Percentiles rank a stretch among this genome's conserved stretches.
These are phyloP conservation scores for Pelodytes ibericus DNA, from an alignment of 2,797 vertebrate genomes.

Conservation along the genomic window DNA sequence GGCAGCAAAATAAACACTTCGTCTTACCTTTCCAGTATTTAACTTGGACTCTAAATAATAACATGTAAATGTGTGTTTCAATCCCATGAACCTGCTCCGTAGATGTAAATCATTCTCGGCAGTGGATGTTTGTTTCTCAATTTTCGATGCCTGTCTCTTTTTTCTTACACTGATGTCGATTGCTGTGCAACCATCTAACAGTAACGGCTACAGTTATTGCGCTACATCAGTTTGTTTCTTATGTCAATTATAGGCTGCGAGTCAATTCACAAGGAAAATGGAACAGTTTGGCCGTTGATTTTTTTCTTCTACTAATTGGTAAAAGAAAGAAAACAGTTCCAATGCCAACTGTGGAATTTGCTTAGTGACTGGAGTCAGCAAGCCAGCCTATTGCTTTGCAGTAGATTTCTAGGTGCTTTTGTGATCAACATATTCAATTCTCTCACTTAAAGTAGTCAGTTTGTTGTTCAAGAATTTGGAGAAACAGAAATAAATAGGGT, in stretches of 20 bases:
- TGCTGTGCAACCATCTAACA: conserved; percentile 52
- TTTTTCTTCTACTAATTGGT: conserved; percentile 51
- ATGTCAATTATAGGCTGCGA: conserved; percentile 52
- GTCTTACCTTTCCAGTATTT: conserved; percentile 45
- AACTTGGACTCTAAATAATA: neutral
- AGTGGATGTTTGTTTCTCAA: conserved; percentile 41
- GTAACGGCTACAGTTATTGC: conserved; percentile 50
- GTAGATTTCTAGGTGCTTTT: conserved; percentile 42
- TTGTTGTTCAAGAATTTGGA: conserved; percentile 41
- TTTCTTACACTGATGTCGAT: conserved; percentile 41
- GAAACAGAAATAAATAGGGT: conserved; percentile 22
- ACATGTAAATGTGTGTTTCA: neutral
- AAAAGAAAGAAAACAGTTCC: conserved; percentile 50
- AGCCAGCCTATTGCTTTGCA: conserved; percentile 34
- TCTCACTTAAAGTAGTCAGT: conserved; percentile 38
- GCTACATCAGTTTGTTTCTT: conserved; percentile 52
- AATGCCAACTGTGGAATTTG: conserved; percentile 43
- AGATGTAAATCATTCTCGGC: conserved; percentile 42
- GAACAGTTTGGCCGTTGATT: conserved; percentile 53
- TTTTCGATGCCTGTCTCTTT: conserved; percentile 32
- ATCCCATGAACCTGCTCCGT: conserved; percentile 15
- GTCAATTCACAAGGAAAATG: conserved; percentile 54
- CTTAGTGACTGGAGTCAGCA: conserved; percentile 50
- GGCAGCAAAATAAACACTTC: conserved; percentile 65
- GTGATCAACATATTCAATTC: conserved; percentile 43